Evolutionary conservation across 2,888 invertebrate species (phyloP), one percentile per base, ranked within the genome.

Genomic region (Yponomeuta malinellus): DNA sequence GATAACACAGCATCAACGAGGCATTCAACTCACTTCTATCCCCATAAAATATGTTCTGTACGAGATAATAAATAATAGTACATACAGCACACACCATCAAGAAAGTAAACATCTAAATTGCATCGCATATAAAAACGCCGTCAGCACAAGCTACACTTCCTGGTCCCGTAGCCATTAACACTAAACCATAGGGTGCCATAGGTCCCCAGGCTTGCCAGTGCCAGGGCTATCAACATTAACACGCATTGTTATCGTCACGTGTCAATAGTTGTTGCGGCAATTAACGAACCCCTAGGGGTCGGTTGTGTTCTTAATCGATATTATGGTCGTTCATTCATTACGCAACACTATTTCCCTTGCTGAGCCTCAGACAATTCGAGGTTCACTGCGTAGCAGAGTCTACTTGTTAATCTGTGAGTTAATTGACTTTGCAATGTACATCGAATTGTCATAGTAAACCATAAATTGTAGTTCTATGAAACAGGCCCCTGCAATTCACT

Each of bases 211-310:
- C 15, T 15, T 59, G 52, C 52, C 52, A 59, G 15, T 59, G 52
- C 52, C 52, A 59, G 15, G 15, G 52, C 52, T 59, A 59, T 59
- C 12, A 59, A 59, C 52, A 59, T 59, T 59, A 15, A 59, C 52
- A 59, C 52, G 15, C 52, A 59, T 59, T 59, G 52, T 59, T 59
- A 59, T 59, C 52, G 52, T 68, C 48, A 68, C 68, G 68, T 68
- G 68, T 31, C 29, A 0, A 10, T 68, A 68, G 48, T 52, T 48
- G 43, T 68, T 43, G 68, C 29, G 29, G 68, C 68, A 68, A 68
- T 68, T 68, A 68, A 68, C 52, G 48, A 10, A 70, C 29, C 37
- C 63, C 37, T 70, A 63, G 70, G 70, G 70, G 70, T 31, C 70
- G 70, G 6, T 12, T 8, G 43, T 63, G 63, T 63, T 63, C 70